These are phyloP conservation scores for Caenorhabditis becei DNA, from an alignment of 2,888 invertebrate genomes.

Conservation along the genomic window DNA sequence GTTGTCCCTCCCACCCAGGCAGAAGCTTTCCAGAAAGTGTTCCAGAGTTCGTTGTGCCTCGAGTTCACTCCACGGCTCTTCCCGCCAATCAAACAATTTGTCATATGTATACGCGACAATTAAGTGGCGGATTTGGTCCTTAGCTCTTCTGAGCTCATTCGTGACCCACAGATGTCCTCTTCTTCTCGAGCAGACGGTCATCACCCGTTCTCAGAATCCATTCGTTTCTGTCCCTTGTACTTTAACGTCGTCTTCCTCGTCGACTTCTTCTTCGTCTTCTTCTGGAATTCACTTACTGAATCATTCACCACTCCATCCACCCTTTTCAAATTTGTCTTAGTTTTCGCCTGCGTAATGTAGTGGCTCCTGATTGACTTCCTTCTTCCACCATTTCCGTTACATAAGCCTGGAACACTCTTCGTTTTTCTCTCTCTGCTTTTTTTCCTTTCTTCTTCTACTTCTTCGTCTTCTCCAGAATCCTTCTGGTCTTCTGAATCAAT, in stretches of 20 bases:
- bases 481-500: constrained; percentile 39
- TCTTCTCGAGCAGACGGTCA: constrained; percentile 17
- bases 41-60: constrained; percentile 15
- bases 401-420: constrained; percentile 38
- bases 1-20: constrained; percentile 32
- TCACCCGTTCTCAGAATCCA: constrained; percentile 12
- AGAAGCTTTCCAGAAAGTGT: constrained; percentile 45
- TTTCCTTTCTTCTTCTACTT: constrained; percentile 1
- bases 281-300: constrained; percentile 57
- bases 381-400: constrained; percentile 38
- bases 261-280: constrained; percentile 29
- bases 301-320: constrained; percentile 52
- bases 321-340: constrained; percentile 13
- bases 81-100: constrained; percentile 27
- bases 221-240: not conserved
- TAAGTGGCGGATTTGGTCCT: constrained; percentile 41
- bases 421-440: not conserved
- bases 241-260: not conserved
- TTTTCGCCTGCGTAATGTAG: constrained; percentile 48
- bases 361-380: constrained; percentile 55
- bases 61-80: not conserved
- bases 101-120: constrained; percentile 40
- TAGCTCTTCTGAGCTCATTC: not conserved
- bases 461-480: constrained; percentile 16
- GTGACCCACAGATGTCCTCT: constrained; percentile 34